Conservation (phyloP, 2,888 invertebrate species). For the Xanthorhoe spadicearia region DNA sequence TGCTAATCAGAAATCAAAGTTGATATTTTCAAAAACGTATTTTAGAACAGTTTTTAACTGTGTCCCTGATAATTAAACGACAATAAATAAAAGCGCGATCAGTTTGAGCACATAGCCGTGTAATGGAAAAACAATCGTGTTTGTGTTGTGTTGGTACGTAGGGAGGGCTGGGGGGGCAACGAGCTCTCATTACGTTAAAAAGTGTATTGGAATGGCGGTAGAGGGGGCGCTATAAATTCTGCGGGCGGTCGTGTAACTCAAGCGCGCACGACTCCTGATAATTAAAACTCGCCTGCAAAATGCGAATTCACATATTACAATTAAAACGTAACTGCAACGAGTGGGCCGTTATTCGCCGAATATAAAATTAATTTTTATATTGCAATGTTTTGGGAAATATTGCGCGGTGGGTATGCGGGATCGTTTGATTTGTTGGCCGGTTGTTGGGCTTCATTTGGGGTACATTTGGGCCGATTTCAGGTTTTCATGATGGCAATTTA, state of each 20-base stretch:
- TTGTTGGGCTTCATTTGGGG: conserved; percentile 10
- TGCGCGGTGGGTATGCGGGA: conserved; percentile 37
- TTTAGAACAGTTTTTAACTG: conserved; percentile 5
- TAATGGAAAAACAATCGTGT: conserved; percentile 54
- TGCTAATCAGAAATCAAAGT: too few relatives aligned
- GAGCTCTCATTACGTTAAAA: conserved; percentile 83
- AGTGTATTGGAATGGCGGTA: conserved; percentile 80
- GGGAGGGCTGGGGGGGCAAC: conserved; percentile 46
- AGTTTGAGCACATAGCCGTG: conserved; percentile 37
- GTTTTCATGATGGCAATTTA: background rate
- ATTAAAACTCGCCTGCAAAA: conserved; percentile 84
- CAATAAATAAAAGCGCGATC: conserved; percentile 33
- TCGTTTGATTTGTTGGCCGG: conserved; percentile 24
- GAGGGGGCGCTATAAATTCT: conserved; percentile 80
- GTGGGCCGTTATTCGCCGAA: conserved; percentile 68
- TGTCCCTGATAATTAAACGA: conserved; percentile 24
- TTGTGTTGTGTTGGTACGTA: conserved; percentile 42
- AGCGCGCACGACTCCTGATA: conserved; percentile 81
- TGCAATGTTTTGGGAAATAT: conserved; percentile 37
- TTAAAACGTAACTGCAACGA: conserved; percentile 78
- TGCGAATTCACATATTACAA: conserved; percentile 83
- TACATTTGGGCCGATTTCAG: background rate
- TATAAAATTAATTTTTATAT: conserved; percentile 59
- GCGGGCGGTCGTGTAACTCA: conserved; percentile 85
- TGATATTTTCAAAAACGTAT: background rate